Percentiles rank a stretch among this genome's conserved stretches.
Conservation (phyloP, 1,140 invertebrate genomes). For the Theocolax elegans region DNA sequence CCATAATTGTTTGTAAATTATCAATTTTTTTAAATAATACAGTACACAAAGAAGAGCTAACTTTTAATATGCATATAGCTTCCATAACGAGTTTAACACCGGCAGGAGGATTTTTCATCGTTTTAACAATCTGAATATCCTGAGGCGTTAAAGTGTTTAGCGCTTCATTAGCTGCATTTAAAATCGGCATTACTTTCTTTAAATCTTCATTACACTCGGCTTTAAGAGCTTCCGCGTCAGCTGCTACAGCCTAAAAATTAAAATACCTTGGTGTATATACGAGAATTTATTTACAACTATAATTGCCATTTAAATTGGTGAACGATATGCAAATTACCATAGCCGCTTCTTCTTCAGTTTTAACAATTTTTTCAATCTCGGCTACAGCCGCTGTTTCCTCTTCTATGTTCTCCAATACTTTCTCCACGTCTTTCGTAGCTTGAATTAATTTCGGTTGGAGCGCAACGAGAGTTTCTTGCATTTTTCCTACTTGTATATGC, state of each 20-base stretch:
- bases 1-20: no score
- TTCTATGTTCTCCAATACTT: constrained; percentile 82
- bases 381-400: constrained; percentile 86
- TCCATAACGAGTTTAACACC: constrained; percentile 96
- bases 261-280: no score
- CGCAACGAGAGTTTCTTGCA: constrained; percentile 86
- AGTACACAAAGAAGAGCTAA: constrained; percentile 54
- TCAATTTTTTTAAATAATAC: constrained; percentile 3
- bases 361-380: constrained; percentile 75
- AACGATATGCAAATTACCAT: no score
- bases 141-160: constrained; percentile 91
- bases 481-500: constrained; percentile 83
- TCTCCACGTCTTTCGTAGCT: constrained; percentile 85
- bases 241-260: constrained; percentile 54
- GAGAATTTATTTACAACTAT: no score
- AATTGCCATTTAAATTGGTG: no score
- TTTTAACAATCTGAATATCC: constrained; percentile 95
- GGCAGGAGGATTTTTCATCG: constrained; percentile 96
- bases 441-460: constrained; percentile 89
- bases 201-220: constrained; percentile 94
- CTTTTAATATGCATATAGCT: constrained; percentile 93
- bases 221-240: constrained; percentile 86
- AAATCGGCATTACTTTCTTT: constrained; percentile 91
- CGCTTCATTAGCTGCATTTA: constrained; percentile 88
- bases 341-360: constrained; percentile 76